Conservation (phyloP, 2,797 vertebrate species). For the Eremophila alpestris region DNA sequence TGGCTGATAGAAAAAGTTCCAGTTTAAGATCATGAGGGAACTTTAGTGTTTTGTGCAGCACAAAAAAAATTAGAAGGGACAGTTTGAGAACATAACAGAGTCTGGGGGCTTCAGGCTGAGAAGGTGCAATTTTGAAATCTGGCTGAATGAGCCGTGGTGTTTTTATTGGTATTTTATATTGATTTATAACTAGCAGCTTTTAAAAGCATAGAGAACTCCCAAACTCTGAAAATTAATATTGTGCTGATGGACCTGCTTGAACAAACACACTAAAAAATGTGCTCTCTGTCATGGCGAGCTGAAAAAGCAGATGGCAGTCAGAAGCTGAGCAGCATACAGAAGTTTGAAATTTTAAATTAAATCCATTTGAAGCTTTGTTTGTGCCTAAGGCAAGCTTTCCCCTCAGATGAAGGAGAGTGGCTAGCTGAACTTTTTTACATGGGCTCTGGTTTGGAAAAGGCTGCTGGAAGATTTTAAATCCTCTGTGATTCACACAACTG, state of each 20-base stretch:
- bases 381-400: constrained; percentile 79
- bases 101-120: neutral
- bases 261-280: constrained; percentile 77
- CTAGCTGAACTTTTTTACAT: constrained; percentile 67
- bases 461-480: constrained; percentile 6
- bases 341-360: constrained; percentile 83
- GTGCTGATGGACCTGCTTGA: constrained; percentile 77
- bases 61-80: neutral
- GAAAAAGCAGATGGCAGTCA: constrained; percentile 81
- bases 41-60: neutral
- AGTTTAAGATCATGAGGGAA: neutral
- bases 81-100: neutral
- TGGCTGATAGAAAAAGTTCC: neutral
- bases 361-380: constrained; percentile 79
- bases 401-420: constrained; percentile 73
- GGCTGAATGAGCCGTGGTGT: neutral
- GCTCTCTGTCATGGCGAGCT: constrained; percentile 70
- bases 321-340: constrained; percentile 77
- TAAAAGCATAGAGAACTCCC: constrained; percentile 38
- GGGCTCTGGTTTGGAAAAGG: constrained; percentile 38
- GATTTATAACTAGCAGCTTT: constrained; percentile 53
- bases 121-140: neutral
- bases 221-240: constrained; percentile 74
- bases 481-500: neutral
- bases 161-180: constrained; percentile 41